A percentile compares a stretch with the other conserved stretches of the same genome.
These are phyloP conservation scores for Sebastolobus altivelis DNA, from an alignment of 2,797 vertebrate genomes.

Conservation along the genomic window DNA sequence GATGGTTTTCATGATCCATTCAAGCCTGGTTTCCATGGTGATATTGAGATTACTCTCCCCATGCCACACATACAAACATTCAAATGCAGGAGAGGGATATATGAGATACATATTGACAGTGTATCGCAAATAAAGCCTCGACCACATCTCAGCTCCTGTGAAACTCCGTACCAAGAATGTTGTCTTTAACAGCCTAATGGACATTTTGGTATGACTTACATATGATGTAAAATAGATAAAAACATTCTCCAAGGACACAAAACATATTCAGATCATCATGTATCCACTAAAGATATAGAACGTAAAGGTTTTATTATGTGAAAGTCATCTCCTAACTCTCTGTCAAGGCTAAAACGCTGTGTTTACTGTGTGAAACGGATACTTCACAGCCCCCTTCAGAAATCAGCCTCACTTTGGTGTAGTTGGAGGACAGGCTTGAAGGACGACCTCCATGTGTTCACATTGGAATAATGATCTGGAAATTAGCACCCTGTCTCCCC, in stretches of 20 bases:
- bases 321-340: background rate
- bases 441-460: slow-evolving; percentile 44
- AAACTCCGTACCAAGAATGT: background rate
- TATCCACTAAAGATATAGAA: background rate
- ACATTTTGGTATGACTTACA: background rate
- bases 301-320: slow-evolving; percentile 8
- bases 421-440: slow-evolving; percentile 60
- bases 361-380: slow-evolving; percentile 46
- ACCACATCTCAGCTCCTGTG: background rate
- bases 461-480: slow-evolving; percentile 64
- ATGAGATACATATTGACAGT: background rate
- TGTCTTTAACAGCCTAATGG: background rate
- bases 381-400: slow-evolving; percentile 50
- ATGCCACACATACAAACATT: slow-evolving; percentile 1
- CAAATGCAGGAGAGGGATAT: background rate
- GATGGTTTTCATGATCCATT: slow-evolving; percentile 41
- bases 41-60: slow-evolving; percentile 10
- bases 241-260: slow-evolving; percentile 4
- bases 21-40: slow-evolving; percentile 26
- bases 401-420: slow-evolving; percentile 40
- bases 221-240: background rate
- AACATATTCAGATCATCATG: background rate
- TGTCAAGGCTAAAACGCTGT: slow-evolving; percentile 15
- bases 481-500: slow-evolving; percentile 44
- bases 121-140: background rate